Conservation (phyloP, 2,113 vertebrate species). For the Psittacus erithacus region DNA sequence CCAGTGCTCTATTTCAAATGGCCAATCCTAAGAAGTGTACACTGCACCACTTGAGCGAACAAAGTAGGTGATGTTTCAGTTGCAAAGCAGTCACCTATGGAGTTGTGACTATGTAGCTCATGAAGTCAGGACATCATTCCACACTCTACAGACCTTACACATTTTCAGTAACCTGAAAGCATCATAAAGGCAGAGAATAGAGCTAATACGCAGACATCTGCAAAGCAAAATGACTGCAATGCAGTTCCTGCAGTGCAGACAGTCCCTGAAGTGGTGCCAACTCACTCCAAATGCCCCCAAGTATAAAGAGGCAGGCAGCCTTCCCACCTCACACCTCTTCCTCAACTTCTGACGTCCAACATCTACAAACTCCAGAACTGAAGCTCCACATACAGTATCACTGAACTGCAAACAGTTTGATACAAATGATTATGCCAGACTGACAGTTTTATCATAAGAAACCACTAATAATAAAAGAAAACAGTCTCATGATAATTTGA, state of each 20-base stretch:
- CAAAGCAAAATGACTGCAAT: not conserved
- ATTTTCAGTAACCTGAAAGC: not conserved
- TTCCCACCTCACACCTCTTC: not conserved
- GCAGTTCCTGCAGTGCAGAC: not conserved
- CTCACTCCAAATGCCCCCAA: too few species aligned
- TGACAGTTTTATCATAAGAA: not conserved
- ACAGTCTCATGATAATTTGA: not conserved
- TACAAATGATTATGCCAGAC: not conserved
- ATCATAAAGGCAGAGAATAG: not conserved
- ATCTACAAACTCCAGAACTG: not conserved
- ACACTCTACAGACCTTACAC: too few species aligned
- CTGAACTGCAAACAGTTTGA: not conserved
- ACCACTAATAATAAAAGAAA: not conserved
- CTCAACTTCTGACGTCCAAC: not conserved
- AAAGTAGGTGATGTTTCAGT: not conserved
- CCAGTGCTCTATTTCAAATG: too few species aligned
- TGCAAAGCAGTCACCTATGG: not conserved
- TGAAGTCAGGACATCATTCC: not conserved
- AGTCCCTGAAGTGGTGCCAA: not conserved
- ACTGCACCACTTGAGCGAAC: not conserved
- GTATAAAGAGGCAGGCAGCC: not conserved
- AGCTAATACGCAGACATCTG: rapidly evolving
- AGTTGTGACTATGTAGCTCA: not conserved
- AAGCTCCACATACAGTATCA: not conserved
- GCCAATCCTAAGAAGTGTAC: not conserved